Conservation (phyloP, 1,140 invertebrate species). For the Drosophila bipectinata region DNA sequence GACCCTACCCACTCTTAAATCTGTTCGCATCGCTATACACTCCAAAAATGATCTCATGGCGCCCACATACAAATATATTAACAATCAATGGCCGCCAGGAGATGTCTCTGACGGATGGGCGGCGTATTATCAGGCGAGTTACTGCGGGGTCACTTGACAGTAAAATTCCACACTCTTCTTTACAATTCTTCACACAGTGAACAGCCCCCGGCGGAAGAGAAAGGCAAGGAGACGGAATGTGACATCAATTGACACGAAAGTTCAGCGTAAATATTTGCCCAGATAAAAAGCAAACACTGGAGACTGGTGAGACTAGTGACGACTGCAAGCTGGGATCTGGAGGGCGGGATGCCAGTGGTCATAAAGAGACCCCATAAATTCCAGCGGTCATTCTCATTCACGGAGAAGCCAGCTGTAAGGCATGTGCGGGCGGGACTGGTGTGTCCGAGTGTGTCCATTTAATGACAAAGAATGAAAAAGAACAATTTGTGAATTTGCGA, state of each 20-base stretch:
- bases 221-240: constrained; percentile 53
- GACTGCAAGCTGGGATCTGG: background rate
- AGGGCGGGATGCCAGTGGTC: constrained; percentile 1
- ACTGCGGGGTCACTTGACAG: constrained; percentile 74
- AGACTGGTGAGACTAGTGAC: background rate
- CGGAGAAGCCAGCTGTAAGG: constrained; percentile 8
- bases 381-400: constrained; percentile 67
- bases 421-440: background rate
- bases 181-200: constrained; percentile 62
- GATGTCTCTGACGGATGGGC: constrained; percentile 33
- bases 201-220: background rate
- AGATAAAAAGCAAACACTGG: constrained; percentile 64
- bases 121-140: constrained; percentile 76
- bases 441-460: constrained; percentile 48
- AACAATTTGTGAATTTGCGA: constrained; percentile 80
- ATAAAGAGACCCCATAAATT: constrained; percentile 71
- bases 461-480: constrained; percentile 78
- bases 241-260: constrained; percentile 81
- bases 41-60: constrained; percentile 27
- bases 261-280: constrained; percentile 80
- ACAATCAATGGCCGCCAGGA: background rate
- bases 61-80: constrained; percentile 36
- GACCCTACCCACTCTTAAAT: constrained; percentile 39
- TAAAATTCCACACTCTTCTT: constrained; percentile 78
- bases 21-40: constrained; percentile 21